Percentiles rank a stretch among this genome's conserved stretches.
Conservation (phyloP, 2,113 vertebrate species). For the Tachuris rubrigastra region DNA sequence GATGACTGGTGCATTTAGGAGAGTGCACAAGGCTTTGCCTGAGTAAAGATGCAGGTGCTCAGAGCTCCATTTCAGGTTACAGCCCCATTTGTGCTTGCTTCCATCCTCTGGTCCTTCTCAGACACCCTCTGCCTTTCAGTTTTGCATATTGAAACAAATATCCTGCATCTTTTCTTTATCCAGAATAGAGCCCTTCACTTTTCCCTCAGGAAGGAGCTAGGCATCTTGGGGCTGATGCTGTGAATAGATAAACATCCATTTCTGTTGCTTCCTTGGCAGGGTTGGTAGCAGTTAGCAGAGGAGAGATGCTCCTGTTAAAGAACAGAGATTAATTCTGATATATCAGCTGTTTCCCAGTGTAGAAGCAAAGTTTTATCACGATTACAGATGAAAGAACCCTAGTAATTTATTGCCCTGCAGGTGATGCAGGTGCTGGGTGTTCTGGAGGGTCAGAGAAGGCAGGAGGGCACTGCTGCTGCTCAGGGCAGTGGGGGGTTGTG, state of each 20-base stretch:
- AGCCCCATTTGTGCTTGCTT: not conserved
- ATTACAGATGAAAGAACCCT: not conserved
- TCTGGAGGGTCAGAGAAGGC: not conserved
- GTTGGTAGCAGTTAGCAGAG: not conserved
- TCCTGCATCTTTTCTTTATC: not conserved
- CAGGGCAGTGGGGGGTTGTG: rapidly evolving
- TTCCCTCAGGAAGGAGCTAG: not conserved
- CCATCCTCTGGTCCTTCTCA: rapidly evolving
- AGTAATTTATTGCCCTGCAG: rapidly evolving
- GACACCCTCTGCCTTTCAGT: not conserved
- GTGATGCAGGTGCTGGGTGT: not conserved
- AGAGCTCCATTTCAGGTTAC: not conserved
- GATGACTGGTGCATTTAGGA: not conserved
- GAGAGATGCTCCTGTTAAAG: not conserved
- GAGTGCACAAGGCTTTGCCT: not conserved
- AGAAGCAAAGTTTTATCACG: not conserved
- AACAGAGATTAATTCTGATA: not conserved
- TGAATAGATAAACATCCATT: rapidly evolving
- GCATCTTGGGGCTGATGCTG: not conserved
- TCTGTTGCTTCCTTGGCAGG: not conserved
- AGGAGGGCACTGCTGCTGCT: not conserved
- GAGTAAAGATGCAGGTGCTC: not conserved
- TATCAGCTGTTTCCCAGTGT: not conserved
- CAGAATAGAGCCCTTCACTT: no score
- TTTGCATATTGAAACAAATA: rapidly evolving